Evolutionary conservation across 2,888 invertebrate genomes (phyloP).

Genomic region (Perizoma flavofasciatum): DNA sequence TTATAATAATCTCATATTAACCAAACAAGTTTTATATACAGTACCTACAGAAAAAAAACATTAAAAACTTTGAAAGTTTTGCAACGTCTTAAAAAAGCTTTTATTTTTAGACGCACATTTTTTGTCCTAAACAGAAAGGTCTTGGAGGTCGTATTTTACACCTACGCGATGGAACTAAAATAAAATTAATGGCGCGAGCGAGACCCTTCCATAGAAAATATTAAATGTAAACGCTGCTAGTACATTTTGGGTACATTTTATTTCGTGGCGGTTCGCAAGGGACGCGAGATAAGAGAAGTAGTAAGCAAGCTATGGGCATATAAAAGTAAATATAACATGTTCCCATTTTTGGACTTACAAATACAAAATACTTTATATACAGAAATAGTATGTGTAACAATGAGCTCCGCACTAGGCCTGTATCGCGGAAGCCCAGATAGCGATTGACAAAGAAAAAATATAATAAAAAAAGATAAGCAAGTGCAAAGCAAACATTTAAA

Average conservation of each 20-base stretch:
- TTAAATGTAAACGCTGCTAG: conserved; percentile 36
- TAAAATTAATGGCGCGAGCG: conserved; percentile 40
- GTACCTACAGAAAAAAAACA: background rate
- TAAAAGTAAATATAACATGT: too few relatives aligned
- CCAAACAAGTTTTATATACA: too few relatives aligned
- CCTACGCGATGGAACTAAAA: conserved; percentile 43
- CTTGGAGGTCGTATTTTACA: conserved; percentile 36
- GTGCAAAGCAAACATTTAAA: too few relatives aligned
- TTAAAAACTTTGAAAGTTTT: background rate
- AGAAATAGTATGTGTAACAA: too few relatives aligned
- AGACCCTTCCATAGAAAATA: conserved; percentile 40
- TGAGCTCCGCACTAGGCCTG: too few relatives aligned
- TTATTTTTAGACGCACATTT: conserved; percentile 2
- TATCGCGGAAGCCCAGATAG: too few relatives aligned
- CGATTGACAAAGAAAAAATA: too few relatives aligned
- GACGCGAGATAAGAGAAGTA: conserved; percentile 16
- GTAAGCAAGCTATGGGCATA: conserved; percentile 5
- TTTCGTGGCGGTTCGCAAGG: conserved; percentile 27
- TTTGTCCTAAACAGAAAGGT: conserved; percentile 12
- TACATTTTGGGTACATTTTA: conserved; percentile 34
- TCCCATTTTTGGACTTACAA: too few relatives aligned
- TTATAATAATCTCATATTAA: too few relatives aligned
- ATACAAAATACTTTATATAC: too few relatives aligned
- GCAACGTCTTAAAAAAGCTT: conserved; percentile 2
- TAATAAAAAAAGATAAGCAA: too few relatives aligned